Evolutionary conservation across 1,140 invertebrate species (phyloP), one percentile per base, ranked within the genome.

Genomic region (Mizuhopecten yessoensis): DNA sequence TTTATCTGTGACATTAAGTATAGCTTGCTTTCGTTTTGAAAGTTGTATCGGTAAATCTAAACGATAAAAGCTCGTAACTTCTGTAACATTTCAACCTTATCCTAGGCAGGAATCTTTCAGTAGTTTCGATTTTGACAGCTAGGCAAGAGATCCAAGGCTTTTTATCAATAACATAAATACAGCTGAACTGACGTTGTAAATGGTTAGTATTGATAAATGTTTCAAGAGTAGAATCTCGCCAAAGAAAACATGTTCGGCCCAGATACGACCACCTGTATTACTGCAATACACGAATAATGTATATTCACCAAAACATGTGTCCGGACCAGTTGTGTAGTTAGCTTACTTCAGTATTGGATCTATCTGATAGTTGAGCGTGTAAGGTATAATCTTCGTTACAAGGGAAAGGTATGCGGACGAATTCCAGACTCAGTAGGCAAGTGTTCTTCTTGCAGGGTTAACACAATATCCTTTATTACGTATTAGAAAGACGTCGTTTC

Each of bases 151-250:
- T 29, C n/a, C 5, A 29, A n/a, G 23, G 57, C 7, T 3, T 75
- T 75, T 45, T n/a, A 75, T 75, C 57, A 75, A 75, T 75, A 75
- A 75, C 23, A 29, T 75, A n/a, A n/a, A 75, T 75, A 29, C n/a
- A 75, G 23, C 0, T 29, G 29, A 75, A 75, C n/a, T n/a, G 0
- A 29, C 57, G 9, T 29, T 5, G 57, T 75, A 29, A 75, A n/a
- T 75, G n/a, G 45, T 13, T 2, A 49, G 20, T 23, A 49, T 7
- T 49, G 45, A 49, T 49, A 49, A 49, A 49, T 49, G 45, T 49
- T 49, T 9, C 45, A 49, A 20, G 20, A 17, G 45, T 49, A 49
- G 45, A 20, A 10, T 5, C 13, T 49, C 20, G 45, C 45, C 45
- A 49, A 49, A 23, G 11, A 49, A 49, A 49, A 49, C 45, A 49